A percentile compares a stretch with the other conserved stretches of the same genome.
phyloP scores from a whole-genome alignment of 2,888 invertebrate species.

The Actias luna region DNA sequence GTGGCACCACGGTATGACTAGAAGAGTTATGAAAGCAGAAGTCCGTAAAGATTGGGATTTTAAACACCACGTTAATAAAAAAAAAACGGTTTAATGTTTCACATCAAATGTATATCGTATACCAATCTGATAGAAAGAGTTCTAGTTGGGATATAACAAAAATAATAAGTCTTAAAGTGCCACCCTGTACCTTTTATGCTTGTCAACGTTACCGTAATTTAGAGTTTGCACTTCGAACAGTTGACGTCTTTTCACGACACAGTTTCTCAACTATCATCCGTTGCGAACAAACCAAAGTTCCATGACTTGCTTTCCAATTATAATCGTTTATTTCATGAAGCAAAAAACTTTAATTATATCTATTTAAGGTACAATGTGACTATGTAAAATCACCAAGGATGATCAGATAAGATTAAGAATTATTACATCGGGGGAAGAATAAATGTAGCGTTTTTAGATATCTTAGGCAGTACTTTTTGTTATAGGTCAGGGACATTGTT shows the following conservation, averaged over 20 bases:
- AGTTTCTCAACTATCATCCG: neutral
- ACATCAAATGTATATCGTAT: no score
- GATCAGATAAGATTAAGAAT: no score
- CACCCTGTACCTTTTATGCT: neutral
- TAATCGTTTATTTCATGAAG: neutral
- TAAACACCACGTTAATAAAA: no score
- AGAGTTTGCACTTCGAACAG: neutral
- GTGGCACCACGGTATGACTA: no score
- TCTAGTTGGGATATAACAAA: neutral
- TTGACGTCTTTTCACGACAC: neutral
- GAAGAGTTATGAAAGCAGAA: no score
- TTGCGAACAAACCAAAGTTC: conserved; percentile 3
- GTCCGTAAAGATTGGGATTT: no score
- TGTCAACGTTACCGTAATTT: neutral
- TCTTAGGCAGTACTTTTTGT: no score
- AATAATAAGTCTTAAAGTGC: neutral
- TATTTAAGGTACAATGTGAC: neutral
- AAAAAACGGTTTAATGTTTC: no score
- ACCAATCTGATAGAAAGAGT: no score
- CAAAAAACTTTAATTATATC: neutral
- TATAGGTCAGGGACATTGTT: no score
- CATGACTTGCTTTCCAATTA: neutral
- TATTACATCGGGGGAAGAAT: no score
- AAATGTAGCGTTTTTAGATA: no score
- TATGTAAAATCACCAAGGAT: neutral